Conservation (phyloP, 1,140 invertebrate species). For the Brachionus calyciflorus region DNA sequence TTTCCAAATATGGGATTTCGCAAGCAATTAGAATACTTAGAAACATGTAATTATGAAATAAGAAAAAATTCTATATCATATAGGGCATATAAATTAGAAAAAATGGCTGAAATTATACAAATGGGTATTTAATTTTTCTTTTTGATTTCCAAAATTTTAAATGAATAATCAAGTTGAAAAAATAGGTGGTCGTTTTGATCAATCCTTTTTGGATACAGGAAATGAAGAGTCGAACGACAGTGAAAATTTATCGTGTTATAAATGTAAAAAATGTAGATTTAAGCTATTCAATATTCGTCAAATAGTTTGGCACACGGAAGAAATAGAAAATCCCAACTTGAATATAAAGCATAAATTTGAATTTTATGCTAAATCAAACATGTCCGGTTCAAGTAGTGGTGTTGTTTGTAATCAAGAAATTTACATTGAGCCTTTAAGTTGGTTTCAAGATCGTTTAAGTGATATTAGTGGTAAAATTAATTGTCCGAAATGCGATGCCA, state of each 20-base stretch:
- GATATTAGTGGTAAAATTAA: slow-evolving; percentile 39
- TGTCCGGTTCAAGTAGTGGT: neutral
- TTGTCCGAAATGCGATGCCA: slow-evolving; percentile 54
- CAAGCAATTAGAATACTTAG: neutral
- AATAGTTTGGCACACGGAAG: slow-evolving; percentile 14
- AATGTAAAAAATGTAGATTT: slow-evolving; percentile 33
- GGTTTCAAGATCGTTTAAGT: slow-evolving; percentile 13
- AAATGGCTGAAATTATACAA: neutral
- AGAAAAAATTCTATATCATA: neutral
- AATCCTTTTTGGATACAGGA: neutral
- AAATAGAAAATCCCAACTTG: neutral
- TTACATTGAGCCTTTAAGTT: slow-evolving; percentile 22
- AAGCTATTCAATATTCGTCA: neutral
- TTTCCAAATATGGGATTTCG: neutral
- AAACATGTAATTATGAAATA: neutral
- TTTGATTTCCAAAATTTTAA: neutral
- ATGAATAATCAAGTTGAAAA: neutral
- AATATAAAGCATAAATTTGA: slow-evolving; percentile 3
- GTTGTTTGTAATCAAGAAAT: neutral
- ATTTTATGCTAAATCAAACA: slow-evolving; percentile 28
- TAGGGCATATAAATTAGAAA: neutral
- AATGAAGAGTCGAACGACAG: neutral
- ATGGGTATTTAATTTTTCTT: neutral
- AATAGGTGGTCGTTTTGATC: neutral
- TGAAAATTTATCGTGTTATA: neutral